Conservation (phyloP, 2,113 vertebrate species). For the Phylloscopus whistleri region DNA sequence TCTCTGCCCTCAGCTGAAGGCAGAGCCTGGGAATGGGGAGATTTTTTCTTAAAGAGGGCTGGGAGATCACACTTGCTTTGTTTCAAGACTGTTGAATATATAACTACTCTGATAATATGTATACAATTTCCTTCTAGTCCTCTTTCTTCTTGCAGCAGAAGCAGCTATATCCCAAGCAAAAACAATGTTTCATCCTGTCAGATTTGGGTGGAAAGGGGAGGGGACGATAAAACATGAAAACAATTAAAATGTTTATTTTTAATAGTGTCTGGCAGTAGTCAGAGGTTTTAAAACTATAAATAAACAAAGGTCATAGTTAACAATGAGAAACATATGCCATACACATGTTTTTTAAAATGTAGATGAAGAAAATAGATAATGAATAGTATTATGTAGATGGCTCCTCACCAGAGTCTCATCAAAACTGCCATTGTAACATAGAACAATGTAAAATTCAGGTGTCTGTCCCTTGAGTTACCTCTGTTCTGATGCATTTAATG, state of each 20-base stretch:
- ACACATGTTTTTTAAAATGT: slow-evolving; percentile 30
- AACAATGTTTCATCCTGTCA: slow-evolving; percentile 65
- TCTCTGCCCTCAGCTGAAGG: not conserved
- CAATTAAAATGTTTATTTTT: slow-evolving; percentile 70
- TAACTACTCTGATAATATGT: not conserved
- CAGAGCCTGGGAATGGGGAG: slow-evolving; percentile 15
- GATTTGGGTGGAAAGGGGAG: slow-evolving; percentile 48
- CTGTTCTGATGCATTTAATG: not conserved
- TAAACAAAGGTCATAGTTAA: slow-evolving; percentile 55
- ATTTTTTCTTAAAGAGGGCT: not conserved
- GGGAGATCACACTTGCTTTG: not conserved
- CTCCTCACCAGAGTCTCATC: not conserved
- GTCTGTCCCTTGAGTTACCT: not conserved
- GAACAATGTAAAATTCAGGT: not conserved
- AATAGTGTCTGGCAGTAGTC: slow-evolving; percentile 64
- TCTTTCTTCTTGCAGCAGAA: not conserved
- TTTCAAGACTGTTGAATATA: not conserved
- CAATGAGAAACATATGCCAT: slow-evolving; percentile 56
- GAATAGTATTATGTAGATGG: not conserved
- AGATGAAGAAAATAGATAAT: slow-evolving; percentile 45
- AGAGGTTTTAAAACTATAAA: slow-evolving; percentile 61
- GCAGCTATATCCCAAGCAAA: slow-evolving; percentile 21
- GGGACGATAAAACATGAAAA: slow-evolving; percentile 56
- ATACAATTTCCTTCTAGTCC: slow-evolving; percentile 15
- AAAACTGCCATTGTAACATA: not conserved